Conservation (phyloP, 2,113 vertebrate species). For the Zosterops pallidus region DNA sequence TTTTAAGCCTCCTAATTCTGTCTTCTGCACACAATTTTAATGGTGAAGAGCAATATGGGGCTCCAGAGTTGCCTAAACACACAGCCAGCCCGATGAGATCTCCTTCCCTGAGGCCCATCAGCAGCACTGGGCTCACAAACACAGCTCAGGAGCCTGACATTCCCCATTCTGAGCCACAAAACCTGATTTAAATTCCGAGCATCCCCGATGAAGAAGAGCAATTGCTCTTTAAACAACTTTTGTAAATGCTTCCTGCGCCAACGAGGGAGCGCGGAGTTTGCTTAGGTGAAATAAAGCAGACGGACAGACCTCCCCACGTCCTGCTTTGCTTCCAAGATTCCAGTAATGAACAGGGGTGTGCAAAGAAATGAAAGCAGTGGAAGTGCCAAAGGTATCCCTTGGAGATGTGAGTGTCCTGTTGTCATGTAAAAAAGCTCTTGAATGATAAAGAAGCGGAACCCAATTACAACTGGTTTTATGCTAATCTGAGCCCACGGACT, state of each 20-base stretch:
- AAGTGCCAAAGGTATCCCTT: constrained; percentile 78
- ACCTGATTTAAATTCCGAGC: constrained; percentile 47
- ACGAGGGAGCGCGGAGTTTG: constrained; percentile 32
- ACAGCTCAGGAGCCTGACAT: neutral
- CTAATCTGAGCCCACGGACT: constrained; percentile 63
- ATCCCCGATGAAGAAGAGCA: neutral
- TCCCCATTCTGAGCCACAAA: neutral
- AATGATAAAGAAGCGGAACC: constrained; percentile 68
- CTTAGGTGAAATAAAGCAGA: constrained; percentile 62
- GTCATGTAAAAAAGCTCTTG: constrained; percentile 75
- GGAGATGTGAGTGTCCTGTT: constrained; percentile 69
- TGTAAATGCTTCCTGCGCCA: constrained; percentile 53
- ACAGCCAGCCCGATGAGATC: neutral
- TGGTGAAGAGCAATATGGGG: neutral
- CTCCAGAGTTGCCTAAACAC: neutral
- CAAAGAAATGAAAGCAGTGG: constrained; percentile 69
- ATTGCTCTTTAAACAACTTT: constrained; percentile 57
- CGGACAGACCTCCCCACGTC: neutral
- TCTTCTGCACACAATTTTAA: neutral
- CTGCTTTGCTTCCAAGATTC: constrained; percentile 65
- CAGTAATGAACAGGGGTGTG: constrained; percentile 61
- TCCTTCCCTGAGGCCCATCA: neutral
- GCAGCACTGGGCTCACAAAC: neutral
- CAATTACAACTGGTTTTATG: constrained; percentile 61
- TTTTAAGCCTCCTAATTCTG: constrained; percentile 26